Percentiles rank a stretch among this genome's conserved stretches.
Conservation (phyloP, 1,140 invertebrate species). For the Polyergus mexicanus region DNA sequence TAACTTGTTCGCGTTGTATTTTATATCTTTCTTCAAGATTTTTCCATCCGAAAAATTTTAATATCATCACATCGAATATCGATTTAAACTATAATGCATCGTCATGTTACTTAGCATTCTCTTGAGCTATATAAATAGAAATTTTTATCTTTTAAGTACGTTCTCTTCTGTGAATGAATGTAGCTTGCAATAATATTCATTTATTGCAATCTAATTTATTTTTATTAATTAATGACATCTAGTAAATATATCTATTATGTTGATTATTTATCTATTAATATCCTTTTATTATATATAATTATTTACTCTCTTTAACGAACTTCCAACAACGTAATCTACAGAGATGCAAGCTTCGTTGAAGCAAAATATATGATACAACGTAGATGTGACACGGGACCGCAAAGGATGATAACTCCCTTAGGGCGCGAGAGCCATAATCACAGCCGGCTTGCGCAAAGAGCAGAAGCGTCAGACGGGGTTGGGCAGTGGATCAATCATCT, state of each 20-base stretch:
- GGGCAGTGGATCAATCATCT: conserved; percentile 36
- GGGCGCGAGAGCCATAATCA: conserved; percentile 51
- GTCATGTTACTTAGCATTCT: not conserved
- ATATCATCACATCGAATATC: not conserved
- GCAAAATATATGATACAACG: conserved; percentile 38
- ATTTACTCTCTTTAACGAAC: not conserved
- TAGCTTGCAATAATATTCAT: not conserved
- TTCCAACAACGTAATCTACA: conserved; percentile 20
- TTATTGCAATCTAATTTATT: not conserved
- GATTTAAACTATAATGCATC: not conserved
- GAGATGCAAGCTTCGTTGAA: not conserved
- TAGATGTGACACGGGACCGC: conserved; percentile 45
- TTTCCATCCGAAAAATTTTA: not conserved
- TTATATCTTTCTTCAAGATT: not conserved
- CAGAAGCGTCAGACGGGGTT: not conserved
- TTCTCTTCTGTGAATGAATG: not conserved
- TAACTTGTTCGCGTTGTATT: not conserved
- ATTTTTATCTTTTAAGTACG: not conserved
- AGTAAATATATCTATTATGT: too few relatives aligned
- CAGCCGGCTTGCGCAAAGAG: conserved; percentile 48
- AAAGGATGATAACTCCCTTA: conserved; percentile 57
- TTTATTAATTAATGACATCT: not conserved
- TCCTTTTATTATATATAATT: not conserved
- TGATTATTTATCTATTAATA: conserved; percentile 31
- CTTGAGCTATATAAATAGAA: not conserved